These are phyloP conservation scores for Sebastes paucispinis DNA, from an alignment of 2,797 vertebrate genomes.

Conservation along the genomic window DNA sequence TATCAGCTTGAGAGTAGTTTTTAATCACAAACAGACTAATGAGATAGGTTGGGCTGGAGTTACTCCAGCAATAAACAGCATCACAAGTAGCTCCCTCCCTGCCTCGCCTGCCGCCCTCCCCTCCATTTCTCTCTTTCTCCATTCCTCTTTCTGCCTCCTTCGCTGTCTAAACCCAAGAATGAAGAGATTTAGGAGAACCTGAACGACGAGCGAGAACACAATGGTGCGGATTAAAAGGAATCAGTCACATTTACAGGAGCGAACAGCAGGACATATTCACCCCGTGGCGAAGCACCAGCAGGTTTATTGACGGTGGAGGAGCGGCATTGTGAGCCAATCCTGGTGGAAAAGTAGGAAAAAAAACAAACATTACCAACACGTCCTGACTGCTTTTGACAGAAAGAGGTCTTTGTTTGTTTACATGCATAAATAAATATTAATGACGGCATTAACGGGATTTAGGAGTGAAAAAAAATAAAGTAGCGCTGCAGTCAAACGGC, in stretches of 20 bases:
- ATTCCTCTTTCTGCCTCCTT: slow-evolving; percentile 1
- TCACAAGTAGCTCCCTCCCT: background rate
- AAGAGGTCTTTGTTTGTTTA: slow-evolving; percentile 38
- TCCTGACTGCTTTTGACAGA: slow-evolving; percentile 24
- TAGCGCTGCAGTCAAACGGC: background rate
- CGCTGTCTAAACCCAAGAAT: slow-evolving; percentile 24
- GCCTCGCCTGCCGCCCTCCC: background rate
- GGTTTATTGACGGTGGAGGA: slow-evolving; percentile 45
- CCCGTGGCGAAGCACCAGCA: slow-evolving; percentile 28
- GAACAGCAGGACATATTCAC: slow-evolving; percentile 43
- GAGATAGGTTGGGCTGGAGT: slow-evolving; percentile 60
- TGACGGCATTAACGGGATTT: background rate
- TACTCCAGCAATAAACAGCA: slow-evolving; percentile 54
- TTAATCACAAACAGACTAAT: slow-evolving; percentile 75
- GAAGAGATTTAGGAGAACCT: slow-evolving; percentile 36
- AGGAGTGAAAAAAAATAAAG: background rate
- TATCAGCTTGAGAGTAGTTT: slow-evolving; percentile 68
- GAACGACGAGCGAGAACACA: slow-evolving; percentile 22
- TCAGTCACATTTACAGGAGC: slow-evolving; percentile 53
- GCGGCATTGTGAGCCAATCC: slow-evolving; percentile 10
- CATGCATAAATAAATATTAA: background rate
- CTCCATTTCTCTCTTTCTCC: background rate
- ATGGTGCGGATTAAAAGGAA: slow-evolving; percentile 51
- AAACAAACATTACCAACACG: background rate
- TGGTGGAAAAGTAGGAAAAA: slow-evolving; percentile 4